Evolutionary conservation across 1,140 invertebrate species (phyloP), one percentile per base, ranked within the genome.

Genomic region (Globodera rostochiensis): DNA sequence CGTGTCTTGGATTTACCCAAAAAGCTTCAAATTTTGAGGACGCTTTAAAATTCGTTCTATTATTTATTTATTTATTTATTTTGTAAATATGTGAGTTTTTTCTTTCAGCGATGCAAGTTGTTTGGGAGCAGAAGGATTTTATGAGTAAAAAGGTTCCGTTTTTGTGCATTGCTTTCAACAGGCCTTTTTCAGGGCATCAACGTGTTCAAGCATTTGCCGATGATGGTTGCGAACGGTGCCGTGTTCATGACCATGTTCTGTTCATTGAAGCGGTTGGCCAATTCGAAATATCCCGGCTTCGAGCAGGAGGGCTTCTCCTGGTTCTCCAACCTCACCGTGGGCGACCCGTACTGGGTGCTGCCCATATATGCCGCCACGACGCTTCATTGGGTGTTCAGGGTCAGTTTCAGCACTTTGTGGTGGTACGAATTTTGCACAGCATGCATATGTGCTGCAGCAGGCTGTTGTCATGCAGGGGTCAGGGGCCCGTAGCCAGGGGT

Each of bases 251-350:
- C 89, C 8, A 84, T 90, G 67, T 89, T 89, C 80, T 90, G 90
- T 77, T 89, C 88, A n/a, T 82, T 89, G 47, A 84, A 80, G 49
- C 81, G 83, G 60, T 84, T 89, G 89, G 77, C 80, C 36, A 69
- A 73, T 57, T 82, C 73, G 21, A 84, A 73, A 70, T 88, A 81
- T 76, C 82, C 87, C 25, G 76, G 76, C 13, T 84, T 76, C 46
- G 93, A 93, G 82, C 91, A 92, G 36, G 97, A 96, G n/a, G 97
- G 97, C 5, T 80, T 96, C 0, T 93, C 92, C 75, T 99, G 97
- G 97, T 96, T 98, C 89, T 92, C 92, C 0, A 95, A 99, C 92
- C 92, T 99, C 15, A 96, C 95, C 6, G 84, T 95, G 9, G 91
- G 93, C 47, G 97, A 99, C 92, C 96, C 96, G 13, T 96, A 93